Evolutionary conservation across 2,888 invertebrate genomes (phyloP).

Genomic region (Mactromeris polynyma): DNA sequence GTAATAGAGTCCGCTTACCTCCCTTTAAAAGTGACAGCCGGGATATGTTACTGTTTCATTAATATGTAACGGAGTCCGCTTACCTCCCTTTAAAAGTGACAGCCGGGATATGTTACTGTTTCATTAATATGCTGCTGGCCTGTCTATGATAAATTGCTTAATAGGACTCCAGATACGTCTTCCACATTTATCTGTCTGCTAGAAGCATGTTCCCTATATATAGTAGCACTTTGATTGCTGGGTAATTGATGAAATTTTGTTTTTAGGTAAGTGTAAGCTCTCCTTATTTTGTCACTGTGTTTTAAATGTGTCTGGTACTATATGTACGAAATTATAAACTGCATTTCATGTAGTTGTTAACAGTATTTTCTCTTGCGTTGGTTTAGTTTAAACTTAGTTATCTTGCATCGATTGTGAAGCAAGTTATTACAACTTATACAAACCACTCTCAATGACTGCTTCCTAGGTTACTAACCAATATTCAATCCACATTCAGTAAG

Average conservation of each 20-base stretch:
- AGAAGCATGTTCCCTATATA: slow-evolving; percentile 8
- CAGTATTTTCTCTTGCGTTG: too few species aligned
- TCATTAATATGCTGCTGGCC: not conserved
- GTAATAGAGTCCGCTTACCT: too few species aligned
- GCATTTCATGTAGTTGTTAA: too few species aligned
- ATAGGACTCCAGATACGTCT: not conserved
- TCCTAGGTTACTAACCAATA: too few species aligned
- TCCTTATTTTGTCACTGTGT: slow-evolving; percentile 9
- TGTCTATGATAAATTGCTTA: not conserved
- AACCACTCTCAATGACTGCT: too few species aligned
- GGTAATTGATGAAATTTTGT: slow-evolving; percentile 9
- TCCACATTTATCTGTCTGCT: slow-evolving; percentile 1
- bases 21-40: too few species aligned
- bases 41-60: too few species aligned
- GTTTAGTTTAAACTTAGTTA: too few species aligned
- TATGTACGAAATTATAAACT: not conserved
- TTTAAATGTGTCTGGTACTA: slow-evolving; percentile 4
- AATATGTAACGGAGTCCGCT: not conserved
- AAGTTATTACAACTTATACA: too few species aligned
- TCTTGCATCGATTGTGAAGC: too few species aligned
- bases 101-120: not conserved
- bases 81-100: not conserved
- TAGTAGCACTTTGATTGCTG: not conserved
- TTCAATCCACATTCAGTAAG: too few species aligned
- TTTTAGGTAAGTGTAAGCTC: not conserved